phyloP scores from a whole-genome alignment of 1,140 invertebrate species.

The Amphibalanus amphitrite region DNA sequence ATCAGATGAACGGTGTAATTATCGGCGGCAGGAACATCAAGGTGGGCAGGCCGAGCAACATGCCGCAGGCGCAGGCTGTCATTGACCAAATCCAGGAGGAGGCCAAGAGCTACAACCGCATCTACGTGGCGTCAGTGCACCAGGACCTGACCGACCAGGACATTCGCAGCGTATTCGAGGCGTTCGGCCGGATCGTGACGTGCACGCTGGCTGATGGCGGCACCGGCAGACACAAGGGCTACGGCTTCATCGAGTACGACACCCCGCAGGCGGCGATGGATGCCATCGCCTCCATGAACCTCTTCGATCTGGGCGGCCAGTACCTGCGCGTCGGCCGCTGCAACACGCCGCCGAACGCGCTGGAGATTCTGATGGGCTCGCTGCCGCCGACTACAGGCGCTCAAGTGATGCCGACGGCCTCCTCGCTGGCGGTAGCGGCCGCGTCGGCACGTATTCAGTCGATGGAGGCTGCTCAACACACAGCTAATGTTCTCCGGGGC shows the following conservation, averaged over 20 bases:
- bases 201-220: constrained; percentile 76
- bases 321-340: constrained; percentile 84
- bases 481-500: constrained; percentile 15
- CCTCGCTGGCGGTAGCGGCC: constrained; percentile 74
- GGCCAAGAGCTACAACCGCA: constrained; percentile 92
- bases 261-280: constrained; percentile 80
- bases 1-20: constrained; percentile 99
- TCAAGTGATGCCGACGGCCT: constrained; percentile 10
- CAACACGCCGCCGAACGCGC: constrained; percentile 84
- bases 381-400: constrained; percentile 8
- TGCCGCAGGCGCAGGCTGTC: constrained; percentile 97
- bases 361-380: constrained; percentile 6
- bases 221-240: constrained; percentile 80
- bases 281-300: constrained; percentile 96
- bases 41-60: constrained; percentile 91
- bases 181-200: constrained; percentile 87
- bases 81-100: constrained; percentile 98
- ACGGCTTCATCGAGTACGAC: constrained; percentile 97
- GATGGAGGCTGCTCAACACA: constrained; percentile 73
- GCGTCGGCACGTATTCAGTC: constrained; percentile 97
- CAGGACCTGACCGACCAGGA: constrained; percentile 92
- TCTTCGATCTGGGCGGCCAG: constrained; percentile 96
- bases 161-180: constrained; percentile 98
- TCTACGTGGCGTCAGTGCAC: constrained; percentile 96
- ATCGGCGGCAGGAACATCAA: constrained; percentile 89